These are phyloP conservation scores for Pangasianodon hypophthalmus DNA, from an alignment of 2,113 vertebrate species.

Conservation along the genomic window DNA sequence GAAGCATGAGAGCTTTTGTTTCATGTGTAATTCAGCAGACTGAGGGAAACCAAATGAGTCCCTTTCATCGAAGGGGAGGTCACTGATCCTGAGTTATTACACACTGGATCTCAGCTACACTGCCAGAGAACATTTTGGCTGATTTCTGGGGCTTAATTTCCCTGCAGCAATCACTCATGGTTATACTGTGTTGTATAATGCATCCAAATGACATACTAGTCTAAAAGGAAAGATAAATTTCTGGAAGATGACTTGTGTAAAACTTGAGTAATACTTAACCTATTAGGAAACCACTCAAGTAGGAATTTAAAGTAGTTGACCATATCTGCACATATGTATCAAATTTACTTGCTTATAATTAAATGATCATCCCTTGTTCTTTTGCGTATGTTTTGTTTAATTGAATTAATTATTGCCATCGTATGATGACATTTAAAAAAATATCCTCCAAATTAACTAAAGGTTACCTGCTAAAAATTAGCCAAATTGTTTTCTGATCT, in stretches of 20 bases:
- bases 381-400: not conserved
- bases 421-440: not conserved
- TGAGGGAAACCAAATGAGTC: not conserved
- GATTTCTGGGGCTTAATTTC: not conserved
- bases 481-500: not conserved
- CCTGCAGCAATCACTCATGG: not conserved
- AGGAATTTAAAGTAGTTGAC: not conserved
- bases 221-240: not conserved
- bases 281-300: not conserved
- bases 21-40: not conserved
- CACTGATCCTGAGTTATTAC: not conserved
- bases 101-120: not conserved
- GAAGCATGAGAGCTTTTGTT: not conserved
- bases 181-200: conserved; percentile 1
- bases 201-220: not conserved
- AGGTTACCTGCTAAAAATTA: not conserved
- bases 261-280: not conserved
- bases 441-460: not conserved
- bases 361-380: not conserved
- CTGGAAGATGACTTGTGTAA: not conserved
- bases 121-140: conserved; percentile 12
- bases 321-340: not conserved
- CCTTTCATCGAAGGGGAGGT: not conserved
- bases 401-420: not conserved
- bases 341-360: not conserved